phyloP scores from a whole-genome alignment of 2,797 vertebrate species.

The Ctenosaura bakeri region DNA sequence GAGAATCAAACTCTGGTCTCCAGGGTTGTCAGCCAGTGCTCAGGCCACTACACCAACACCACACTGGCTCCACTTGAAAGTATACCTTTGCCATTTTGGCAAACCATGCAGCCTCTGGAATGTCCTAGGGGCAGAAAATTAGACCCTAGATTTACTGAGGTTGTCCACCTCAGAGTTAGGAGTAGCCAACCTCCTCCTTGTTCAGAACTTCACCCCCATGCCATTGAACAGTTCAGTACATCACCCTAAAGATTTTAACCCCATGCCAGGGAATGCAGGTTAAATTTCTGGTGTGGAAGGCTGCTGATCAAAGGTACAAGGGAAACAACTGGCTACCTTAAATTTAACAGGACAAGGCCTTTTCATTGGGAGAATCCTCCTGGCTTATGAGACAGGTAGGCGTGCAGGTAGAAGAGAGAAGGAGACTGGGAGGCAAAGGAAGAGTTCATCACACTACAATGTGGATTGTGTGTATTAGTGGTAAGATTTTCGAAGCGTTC shows the following conservation, averaged over 20 bases:
- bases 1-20: too few species aligned
- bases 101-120: too few species aligned
- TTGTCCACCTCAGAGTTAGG: too few species aligned
- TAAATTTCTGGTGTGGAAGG: too few species aligned
- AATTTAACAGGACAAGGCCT: background rate
- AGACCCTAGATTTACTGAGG: too few species aligned
- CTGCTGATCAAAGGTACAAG: background rate
- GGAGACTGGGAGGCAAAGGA: background rate
- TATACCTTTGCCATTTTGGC: too few species aligned
- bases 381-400: background rate
- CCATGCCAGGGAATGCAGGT: background rate
- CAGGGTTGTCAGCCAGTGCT: too few species aligned
- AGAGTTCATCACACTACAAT: background rate
- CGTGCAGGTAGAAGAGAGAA: background rate
- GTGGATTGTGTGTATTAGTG: background rate
- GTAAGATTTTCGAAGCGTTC: background rate
- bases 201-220: background rate
- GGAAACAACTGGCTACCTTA: background rate
- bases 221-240: background rate
- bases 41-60: too few species aligned
- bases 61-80: too few species aligned
- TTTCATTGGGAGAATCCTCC: too few species aligned
- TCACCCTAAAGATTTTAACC: background rate
- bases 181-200: background rate
- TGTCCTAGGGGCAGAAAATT: too few species aligned